These are phyloP conservation scores for Glossophaga mutica DNA, from an alignment of 2,797 vertebrate genomes.

Conservation along the genomic window DNA sequence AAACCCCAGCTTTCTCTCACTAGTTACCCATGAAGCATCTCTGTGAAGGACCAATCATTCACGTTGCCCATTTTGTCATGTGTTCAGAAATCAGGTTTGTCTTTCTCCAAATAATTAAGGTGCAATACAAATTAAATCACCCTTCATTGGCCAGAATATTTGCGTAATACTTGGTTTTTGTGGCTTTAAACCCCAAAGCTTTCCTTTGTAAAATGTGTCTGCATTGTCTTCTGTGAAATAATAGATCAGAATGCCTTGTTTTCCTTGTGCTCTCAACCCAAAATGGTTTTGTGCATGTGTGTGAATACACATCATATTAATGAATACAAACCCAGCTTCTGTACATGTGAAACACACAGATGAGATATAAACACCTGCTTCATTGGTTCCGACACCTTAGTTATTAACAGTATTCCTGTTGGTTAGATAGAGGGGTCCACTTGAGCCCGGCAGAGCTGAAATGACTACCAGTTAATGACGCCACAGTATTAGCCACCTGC, in stretches of 20 bases:
- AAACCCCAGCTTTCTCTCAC: neutral
- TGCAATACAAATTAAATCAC: slow-evolving; percentile 62
- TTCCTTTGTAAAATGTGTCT: slow-evolving; percentile 34
- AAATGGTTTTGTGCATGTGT: slow-evolving; percentile 55
- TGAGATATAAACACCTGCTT: slow-evolving; percentile 41
- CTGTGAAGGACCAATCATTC: neutral
- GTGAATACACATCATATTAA: slow-evolving; percentile 36
- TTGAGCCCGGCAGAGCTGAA: slow-evolving; percentile 49
- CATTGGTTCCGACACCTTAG: neutral
- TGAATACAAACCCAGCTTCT: slow-evolving; percentile 50
- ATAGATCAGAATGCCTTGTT: slow-evolving; percentile 43
- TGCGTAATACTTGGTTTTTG: slow-evolving; percentile 48
- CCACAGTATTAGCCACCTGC: slow-evolving; percentile 33
- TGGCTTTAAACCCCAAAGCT: slow-evolving; percentile 58
- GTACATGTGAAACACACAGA: slow-evolving; percentile 10
- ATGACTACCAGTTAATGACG: slow-evolving; percentile 3
- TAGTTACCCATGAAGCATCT: rapidly evolving
- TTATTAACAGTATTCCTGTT: neutral
- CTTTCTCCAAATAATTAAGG: slow-evolving; percentile 46
- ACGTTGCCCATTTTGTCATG: neutral
- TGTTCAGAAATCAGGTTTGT: slow-evolving; percentile 48
- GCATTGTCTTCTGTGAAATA: slow-evolving; percentile 10
- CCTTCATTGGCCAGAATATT: neutral
- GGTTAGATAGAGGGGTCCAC: neutral
- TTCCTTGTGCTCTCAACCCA: neutral